phyloP scores from a whole-genome alignment of 1,140 invertebrate genomes.

The Hylaeus volcanicus region DNA sequence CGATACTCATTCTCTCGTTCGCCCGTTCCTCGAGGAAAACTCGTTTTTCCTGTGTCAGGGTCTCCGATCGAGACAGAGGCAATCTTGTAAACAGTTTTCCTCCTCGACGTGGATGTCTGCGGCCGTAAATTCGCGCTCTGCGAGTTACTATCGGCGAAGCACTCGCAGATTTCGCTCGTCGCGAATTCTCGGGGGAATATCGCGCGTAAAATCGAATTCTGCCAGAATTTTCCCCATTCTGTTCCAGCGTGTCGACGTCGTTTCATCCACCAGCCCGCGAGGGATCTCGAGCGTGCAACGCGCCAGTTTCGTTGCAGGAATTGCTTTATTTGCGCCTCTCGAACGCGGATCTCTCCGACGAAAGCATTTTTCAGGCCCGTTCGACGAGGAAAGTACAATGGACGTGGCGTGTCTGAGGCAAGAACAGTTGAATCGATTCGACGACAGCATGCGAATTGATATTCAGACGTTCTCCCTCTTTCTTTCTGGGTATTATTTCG shows the following conservation, averaged over 20 bases:
- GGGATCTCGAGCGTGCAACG: neutral
- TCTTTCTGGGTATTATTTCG: neutral
- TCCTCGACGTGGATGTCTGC: neutral
- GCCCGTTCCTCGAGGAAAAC: neutral
- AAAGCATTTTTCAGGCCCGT: neutral
- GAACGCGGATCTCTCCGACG: neutral
- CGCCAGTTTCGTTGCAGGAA: neutral
- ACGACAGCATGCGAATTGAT: neutral
- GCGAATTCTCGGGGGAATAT: constrained; percentile 8
- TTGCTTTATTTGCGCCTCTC: neutral
- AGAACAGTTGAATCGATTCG: neutral
- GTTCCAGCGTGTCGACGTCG: neutral
- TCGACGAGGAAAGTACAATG: neutral
- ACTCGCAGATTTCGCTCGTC: constrained; percentile 31
- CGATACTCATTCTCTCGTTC: neutral
- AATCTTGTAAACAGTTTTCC: neutral
- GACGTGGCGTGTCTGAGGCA: neutral
- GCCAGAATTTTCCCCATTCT: constrained; percentile 14
- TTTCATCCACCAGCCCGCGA: neutral
- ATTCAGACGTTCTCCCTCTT: neutral
- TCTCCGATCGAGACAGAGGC: neutral
- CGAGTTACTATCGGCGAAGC: too few relatives aligned
- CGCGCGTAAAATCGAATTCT: constrained; percentile 50
- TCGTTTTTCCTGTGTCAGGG: neutral
- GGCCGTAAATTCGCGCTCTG: neutral